These are phyloP conservation scores for Netelia inedita DNA, from an alignment of 2,888 invertebrate genomes.

Conservation along the genomic window DNA sequence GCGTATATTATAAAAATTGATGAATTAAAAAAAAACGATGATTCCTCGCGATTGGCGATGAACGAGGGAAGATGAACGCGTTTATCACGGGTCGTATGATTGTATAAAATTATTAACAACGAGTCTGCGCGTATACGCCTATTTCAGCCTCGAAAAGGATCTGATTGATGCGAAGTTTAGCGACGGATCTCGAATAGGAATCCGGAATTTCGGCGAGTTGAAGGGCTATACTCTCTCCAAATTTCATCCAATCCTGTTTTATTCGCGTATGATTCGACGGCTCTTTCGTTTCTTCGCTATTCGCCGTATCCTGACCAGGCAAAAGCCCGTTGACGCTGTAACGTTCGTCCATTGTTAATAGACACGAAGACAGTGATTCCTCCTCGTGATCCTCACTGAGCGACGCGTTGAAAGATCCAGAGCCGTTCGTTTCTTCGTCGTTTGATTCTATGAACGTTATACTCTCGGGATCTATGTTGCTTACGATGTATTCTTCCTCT, in stretches of 20 bases:
- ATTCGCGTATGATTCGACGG: conserved; percentile 69
- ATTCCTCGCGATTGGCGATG: neutral
- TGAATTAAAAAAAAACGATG: conserved; percentile 1
- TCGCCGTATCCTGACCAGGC: conserved; percentile 58
- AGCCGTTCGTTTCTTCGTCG: conserved; percentile 78
- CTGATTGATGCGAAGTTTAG: conserved; percentile 79
- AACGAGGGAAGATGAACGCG: neutral
- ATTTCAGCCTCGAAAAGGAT: conserved; percentile 80
- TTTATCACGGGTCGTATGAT: neutral
- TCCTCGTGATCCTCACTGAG: conserved; percentile 77
- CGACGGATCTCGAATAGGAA: conserved; percentile 79
- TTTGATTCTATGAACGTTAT: conserved; percentile 76
- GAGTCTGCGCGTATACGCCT: conserved; percentile 77
- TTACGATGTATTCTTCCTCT: conserved; percentile 79
- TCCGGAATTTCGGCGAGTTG: conserved; percentile 79
- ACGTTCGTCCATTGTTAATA: conserved; percentile 72
- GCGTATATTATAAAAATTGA: conserved; percentile 8
- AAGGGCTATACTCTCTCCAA: conserved; percentile 78
- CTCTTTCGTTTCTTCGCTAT: conserved; percentile 9
- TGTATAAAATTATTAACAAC: conserved; percentile 69
- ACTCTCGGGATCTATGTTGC: conserved; percentile 79
- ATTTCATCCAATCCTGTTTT: conserved; percentile 77
- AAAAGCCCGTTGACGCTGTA: conserved; percentile 58
- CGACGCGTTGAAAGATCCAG: conserved; percentile 76
- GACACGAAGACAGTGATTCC: conserved; percentile 73